These are phyloP conservation scores for Gallinago paraguaiae DNA, from an alignment of 2,113 vertebrate species.

Conservation along the genomic window DNA sequence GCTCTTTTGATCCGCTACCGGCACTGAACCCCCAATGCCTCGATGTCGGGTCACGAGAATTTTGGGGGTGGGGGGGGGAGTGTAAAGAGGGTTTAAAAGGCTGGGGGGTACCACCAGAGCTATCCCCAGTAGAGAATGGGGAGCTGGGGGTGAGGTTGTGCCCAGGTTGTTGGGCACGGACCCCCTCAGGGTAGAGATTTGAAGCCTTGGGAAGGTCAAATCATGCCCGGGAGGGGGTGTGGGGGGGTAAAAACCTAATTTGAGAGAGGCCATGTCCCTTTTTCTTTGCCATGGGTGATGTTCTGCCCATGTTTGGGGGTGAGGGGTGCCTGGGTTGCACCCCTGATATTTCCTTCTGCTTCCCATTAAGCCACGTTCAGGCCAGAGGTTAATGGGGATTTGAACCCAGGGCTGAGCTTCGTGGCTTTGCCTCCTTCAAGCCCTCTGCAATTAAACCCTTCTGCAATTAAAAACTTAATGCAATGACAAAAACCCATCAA, in stretches of 20 bases:
- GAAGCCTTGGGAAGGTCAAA: background rate
- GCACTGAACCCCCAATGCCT: rapidly evolving
- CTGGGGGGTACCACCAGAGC: rapidly evolving
- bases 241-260: background rate
- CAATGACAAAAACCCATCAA: no score
- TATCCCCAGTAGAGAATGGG: no score
- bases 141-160: background rate
- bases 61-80: rapidly evolving
- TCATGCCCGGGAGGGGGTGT: background rate
- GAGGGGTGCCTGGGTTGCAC: background rate
- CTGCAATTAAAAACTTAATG: background rate
- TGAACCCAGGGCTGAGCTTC: background rate
- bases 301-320: rapidly evolving
- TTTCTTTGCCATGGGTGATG: background rate
- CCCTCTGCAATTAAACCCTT: background rate
- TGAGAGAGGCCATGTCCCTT: background rate
- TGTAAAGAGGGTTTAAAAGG: background rate
- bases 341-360: background rate
- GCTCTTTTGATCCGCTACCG: background rate
- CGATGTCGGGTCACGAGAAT: rapidly evolving
- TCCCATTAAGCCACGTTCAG: background rate
- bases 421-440: background rate
- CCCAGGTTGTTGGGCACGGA: background rate
- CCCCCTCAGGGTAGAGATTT: background rate
- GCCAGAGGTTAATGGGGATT: background rate